These are phyloP conservation scores for Osmoderma eremita DNA, from an alignment of 2,888 invertebrate genomes.

Conservation along the genomic window DNA sequence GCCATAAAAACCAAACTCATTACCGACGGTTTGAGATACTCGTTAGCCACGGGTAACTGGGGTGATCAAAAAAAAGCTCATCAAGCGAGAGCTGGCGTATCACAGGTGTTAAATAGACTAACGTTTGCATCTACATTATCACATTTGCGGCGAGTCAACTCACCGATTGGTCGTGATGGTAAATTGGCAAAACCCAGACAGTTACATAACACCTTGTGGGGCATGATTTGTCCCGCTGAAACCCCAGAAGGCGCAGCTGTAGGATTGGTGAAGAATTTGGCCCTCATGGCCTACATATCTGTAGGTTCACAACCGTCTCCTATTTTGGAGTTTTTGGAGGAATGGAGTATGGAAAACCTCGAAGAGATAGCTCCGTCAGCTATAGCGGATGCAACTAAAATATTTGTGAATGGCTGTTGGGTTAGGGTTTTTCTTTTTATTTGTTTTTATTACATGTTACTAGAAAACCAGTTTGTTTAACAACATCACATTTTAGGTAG, in stretches of 20 bases:
- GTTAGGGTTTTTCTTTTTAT: conserved; percentile 60
- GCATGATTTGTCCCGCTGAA: conserved; percentile 99
- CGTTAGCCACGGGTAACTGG: conserved; percentile 99
- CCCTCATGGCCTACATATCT: conserved; percentile 99
- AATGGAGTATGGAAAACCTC: conserved; percentile 99
- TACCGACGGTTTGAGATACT: conserved; percentile 97
- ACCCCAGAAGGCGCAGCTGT: conserved; percentile 98
- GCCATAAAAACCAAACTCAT: conserved; percentile 98
- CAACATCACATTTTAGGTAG: conserved; percentile 66
- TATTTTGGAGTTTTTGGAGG: conserved; percentile 99
- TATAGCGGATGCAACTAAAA: conserved; percentile 98
- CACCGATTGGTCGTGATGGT: conserved; percentile 98
- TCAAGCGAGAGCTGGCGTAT: conserved; percentile 96
- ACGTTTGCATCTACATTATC: conserved; percentile 99
- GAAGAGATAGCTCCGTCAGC: conserved; percentile 99
- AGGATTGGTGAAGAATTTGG: conserved; percentile 98
- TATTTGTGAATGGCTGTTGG: conserved; percentile 99
- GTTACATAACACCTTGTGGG: conserved; percentile 99
- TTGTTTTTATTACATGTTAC: conserved; percentile 9
- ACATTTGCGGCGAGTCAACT: conserved; percentile 97
- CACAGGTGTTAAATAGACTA: conserved; percentile 96
- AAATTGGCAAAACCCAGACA: conserved; percentile 99
- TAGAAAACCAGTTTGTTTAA: not conserved
- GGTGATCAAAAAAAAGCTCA: conserved; percentile 99
- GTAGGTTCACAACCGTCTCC: conserved; percentile 99